These are phyloP conservation scores for Alfaro cultratus DNA, from an alignment of 2,797 vertebrate species.

Conservation along the genomic window DNA sequence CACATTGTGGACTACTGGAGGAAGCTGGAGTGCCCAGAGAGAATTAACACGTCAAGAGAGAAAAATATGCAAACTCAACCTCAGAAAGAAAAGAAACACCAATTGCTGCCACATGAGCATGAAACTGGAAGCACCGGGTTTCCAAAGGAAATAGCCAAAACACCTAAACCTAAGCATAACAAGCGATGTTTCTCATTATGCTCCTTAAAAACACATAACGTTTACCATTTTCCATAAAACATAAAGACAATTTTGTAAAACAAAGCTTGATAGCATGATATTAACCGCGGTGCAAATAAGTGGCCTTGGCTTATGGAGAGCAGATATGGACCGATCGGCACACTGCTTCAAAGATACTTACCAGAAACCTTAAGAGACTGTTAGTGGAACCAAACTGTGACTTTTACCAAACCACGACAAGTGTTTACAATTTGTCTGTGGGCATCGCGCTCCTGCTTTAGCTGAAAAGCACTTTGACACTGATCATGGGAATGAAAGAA, in stretches of 20 bases:
- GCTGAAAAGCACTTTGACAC: conserved; percentile 46
- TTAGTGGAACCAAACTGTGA: neutral
- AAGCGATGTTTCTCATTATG: neutral
- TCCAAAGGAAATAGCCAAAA: neutral
- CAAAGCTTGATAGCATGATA: neutral
- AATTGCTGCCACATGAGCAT: too few species aligned
- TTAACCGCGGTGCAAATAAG: neutral
- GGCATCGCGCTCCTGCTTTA: conserved; percentile 47
- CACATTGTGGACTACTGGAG: neutral
- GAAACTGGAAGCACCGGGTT: neutral
- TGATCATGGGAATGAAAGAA: conserved; percentile 73
- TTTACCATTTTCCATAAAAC: neutral
- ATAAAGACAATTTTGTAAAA: neutral
- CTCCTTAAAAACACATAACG: neutral
- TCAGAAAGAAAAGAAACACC: neutral
- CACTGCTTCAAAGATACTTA: neutral
- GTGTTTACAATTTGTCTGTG: conserved; percentile 34
- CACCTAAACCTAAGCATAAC: neutral
- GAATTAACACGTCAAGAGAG: neutral
- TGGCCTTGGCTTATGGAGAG: neutral
- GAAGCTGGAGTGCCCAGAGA: neutral
- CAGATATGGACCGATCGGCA: neutral
- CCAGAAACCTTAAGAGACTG: neutral
- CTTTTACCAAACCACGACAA: conserved; percentile 6
- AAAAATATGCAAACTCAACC: neutral